These are phyloP conservation scores for Dryobates pubescens DNA, from an alignment of 2,797 vertebrate genomes.

Conservation along the genomic window DNA sequence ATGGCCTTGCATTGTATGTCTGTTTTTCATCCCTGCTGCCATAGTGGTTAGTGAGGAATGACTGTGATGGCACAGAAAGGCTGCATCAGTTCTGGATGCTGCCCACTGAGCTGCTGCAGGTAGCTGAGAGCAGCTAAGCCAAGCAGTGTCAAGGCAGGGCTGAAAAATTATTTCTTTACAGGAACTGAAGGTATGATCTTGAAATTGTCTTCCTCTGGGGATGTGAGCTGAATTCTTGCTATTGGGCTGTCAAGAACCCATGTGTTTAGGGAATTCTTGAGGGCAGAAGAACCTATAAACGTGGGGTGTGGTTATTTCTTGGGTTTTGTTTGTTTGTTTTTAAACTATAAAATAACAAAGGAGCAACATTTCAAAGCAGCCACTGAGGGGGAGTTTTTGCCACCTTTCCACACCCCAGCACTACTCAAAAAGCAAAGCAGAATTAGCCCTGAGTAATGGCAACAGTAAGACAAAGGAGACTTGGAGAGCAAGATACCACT, in stretches of 20 bases:
- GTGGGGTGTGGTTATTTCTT: background rate
- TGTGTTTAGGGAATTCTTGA: background rate
- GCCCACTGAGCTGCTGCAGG: constrained; percentile 2
- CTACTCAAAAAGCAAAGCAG: background rate
- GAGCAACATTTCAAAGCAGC: background rate
- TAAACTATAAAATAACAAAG: background rate
- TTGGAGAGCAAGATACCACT: background rate
- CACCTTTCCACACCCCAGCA: background rate
- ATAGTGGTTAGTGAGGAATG: background rate
- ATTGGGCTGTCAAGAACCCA: background rate
- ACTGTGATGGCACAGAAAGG: background rate
- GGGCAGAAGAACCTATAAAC: background rate
- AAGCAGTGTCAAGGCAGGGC: background rate
- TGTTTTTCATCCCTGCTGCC: background rate
- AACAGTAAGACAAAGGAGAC: background rate
- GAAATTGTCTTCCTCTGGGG: constrained; percentile 37
- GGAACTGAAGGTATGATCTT: background rate
- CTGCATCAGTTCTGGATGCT: background rate
- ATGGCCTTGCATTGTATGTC: background rate
- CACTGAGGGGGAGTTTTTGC: background rate
- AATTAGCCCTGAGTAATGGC: background rate
- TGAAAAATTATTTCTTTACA: constrained; percentile 35
- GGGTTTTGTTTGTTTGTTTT: background rate
- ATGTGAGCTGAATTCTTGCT: constrained; percentile 3
- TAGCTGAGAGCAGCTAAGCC: constrained; percentile 9